Percentiles rank a stretch among this genome's conserved stretches.
Evolutionary conservation across 23 tunicate genomes (phyloP).

Genomic region (Phallusia fumigata): DNA sequence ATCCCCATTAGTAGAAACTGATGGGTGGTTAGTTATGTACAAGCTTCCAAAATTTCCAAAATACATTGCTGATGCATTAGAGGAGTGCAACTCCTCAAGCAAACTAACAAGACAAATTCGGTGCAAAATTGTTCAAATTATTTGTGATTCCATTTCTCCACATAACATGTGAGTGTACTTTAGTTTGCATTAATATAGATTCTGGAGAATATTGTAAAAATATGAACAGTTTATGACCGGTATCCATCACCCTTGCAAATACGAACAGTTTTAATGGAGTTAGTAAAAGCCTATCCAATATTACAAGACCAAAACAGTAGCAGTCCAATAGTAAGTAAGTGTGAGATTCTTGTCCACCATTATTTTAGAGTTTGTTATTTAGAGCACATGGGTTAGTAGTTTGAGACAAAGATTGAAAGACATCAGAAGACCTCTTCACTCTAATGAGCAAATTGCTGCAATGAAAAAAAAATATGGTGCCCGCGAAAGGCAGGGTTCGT

Average conservation of each 20-base stretch:
- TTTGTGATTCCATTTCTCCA: constrained; percentile 1
- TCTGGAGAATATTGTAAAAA: background rate
- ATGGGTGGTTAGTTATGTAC: background rate
- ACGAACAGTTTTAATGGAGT: background rate
- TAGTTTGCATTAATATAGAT: background rate
- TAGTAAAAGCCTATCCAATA: background rate
- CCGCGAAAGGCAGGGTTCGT: constrained; percentile 2
- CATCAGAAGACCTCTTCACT: constrained; percentile 1
- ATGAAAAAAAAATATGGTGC: background rate
- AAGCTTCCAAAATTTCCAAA: constrained; percentile 14
- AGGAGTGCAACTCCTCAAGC: background rate
- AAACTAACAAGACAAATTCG: background rate
- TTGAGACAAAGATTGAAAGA: constrained; percentile 6
- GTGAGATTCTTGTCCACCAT: background rate
- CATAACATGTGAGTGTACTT: background rate
- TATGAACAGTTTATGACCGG: background rate
- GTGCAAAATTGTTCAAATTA: background rate
- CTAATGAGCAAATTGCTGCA: constrained; percentile 1
- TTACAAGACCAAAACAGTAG: constrained; percentile 1
- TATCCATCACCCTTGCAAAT: constrained; percentile 2
- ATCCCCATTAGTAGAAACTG: background rate
- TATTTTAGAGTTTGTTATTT: background rate
- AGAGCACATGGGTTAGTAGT: constrained; percentile 11
- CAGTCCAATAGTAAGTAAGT: constrained; percentile 10
- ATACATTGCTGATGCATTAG: background rate